A percentile compares a stretch with the other conserved stretches of the same genome.
phyloP scores from a whole-genome alignment of 2,113 vertebrate species.

The Erinaceus europaeus region DNA sequence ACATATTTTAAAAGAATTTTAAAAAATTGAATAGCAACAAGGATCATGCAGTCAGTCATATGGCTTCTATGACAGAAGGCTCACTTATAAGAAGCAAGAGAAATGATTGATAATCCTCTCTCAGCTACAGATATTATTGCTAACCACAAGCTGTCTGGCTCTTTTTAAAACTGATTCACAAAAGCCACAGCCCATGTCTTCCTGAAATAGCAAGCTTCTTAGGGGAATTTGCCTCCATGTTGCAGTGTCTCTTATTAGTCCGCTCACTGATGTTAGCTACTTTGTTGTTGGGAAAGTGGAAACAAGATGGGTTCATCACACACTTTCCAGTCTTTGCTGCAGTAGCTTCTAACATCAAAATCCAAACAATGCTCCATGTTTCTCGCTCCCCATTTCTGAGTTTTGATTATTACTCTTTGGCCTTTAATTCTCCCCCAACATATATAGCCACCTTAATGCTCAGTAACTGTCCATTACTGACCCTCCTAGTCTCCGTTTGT shows the following conservation, averaged over 20 bases:
- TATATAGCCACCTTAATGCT: not conserved
- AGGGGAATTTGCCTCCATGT: not conserved
- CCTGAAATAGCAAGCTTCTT: constrained; percentile 6
- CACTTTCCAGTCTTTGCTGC: constrained; percentile 10
- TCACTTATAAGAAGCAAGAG: too few species aligned
- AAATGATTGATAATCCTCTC: not conserved
- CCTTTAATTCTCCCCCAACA: constrained; percentile 10
- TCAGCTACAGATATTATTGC: not conserved
- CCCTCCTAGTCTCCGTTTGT: not conserved
- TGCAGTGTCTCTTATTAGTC: not conserved
- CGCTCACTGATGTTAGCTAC: constrained; percentile 17
- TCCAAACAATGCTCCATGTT: not conserved
- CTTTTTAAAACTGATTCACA: constrained; percentile 8
- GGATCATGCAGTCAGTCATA: not conserved
- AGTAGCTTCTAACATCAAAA: constrained; percentile 28
- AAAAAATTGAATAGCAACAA: not conserved
- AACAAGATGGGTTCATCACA: constrained; percentile 24
- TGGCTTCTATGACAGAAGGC: not conserved
- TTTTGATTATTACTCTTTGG: constrained; percentile 18
- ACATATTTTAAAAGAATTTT: too few species aligned
- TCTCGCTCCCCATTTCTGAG: constrained; percentile 30
- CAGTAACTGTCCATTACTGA: constrained; percentile 17
- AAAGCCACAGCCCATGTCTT: not conserved
- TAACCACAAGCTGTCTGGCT: not conserved
- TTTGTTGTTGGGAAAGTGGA: not conserved